Conservation (phyloP, 2,888 invertebrate genomes). For the Drosophila nigricruria region DNA sequence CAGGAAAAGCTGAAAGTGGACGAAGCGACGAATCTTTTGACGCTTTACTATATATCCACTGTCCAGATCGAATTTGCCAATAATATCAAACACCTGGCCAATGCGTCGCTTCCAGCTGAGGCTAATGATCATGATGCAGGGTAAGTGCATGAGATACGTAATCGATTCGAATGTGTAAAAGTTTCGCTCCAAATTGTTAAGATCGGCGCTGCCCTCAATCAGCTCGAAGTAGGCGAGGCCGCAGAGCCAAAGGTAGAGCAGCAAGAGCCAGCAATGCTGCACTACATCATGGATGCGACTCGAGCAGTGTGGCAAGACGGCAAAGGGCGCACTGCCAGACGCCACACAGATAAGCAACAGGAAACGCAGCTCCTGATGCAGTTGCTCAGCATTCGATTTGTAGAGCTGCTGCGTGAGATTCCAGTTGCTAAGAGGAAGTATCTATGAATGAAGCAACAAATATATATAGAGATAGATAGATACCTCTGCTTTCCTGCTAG, state of each 20-base stretch:
- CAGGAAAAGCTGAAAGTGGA: constrained; percentile 36
- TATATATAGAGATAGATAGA: too few species aligned
- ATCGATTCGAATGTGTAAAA: constrained; percentile 50
- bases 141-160: constrained; percentile 50
- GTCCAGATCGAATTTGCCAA: constrained; percentile 48
- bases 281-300: constrained; percentile 11
- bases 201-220: neutral
- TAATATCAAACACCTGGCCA: constrained; percentile 13
- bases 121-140: constrained; percentile 42
- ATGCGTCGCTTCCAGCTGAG: constrained; percentile 39
- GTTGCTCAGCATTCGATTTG: constrained; percentile 18
- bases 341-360: constrained; percentile 49
- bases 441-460: too few species aligned
- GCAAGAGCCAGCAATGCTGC: constrained; percentile 49
- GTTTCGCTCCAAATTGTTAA: constrained; percentile 46
- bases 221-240: constrained; percentile 43
- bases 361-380: constrained; percentile 33
- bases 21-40: constrained; percentile 17
- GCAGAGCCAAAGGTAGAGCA: constrained; percentile 41
- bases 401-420: constrained; percentile 43
- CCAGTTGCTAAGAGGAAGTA: constrained; percentile 17
- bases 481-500: constrained; percentile 9
- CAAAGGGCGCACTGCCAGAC: constrained; percentile 48
- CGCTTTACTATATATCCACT: constrained; percentile 37
- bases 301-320: constrained; percentile 34